These are phyloP conservation scores for Eupithecia tripunctaria DNA, from an alignment of 2,888 invertebrate species.

Conservation along the genomic window DNA sequence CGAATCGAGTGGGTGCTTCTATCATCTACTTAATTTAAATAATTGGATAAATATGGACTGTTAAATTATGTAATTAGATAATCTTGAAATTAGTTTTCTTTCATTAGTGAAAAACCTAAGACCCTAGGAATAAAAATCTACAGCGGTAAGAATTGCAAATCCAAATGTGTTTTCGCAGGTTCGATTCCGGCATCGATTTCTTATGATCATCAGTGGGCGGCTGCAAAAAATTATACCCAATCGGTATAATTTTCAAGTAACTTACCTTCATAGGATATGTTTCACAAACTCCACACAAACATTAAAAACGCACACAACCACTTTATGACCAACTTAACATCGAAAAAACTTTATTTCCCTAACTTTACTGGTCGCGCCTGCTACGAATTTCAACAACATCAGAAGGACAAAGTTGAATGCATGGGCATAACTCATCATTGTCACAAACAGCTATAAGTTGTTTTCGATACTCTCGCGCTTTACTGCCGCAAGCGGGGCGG, in stretches of 20 bases:
- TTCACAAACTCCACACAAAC: conserved; percentile 3
- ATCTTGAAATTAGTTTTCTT: neutral
- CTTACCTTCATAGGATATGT: neutral
- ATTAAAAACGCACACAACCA: conserved; percentile 22
- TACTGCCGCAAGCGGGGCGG: conserved; percentile 48
- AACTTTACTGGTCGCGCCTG: conserved; percentile 47
- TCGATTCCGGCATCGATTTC: neutral
- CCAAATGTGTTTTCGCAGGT: neutral
- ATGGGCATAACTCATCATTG: conserved; percentile 61
- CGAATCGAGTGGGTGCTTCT: no score
- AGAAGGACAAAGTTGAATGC: conserved; percentile 50
- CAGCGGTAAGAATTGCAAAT: neutral
- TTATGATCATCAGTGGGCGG: neutral
- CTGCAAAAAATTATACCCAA: neutral
- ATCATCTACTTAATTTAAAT: no score
- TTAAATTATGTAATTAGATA: no score
- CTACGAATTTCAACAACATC: conserved; percentile 50
- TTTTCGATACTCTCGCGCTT: conserved; percentile 59
- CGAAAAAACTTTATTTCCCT: conserved; percentile 49
- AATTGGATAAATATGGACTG: no score
- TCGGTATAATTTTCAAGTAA: neutral
- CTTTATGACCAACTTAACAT: conserved; percentile 36
- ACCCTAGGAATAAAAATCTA: neutral
- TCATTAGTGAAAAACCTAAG: neutral
- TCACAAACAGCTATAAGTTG: conserved; percentile 45